Conservation (phyloP, 1,140 invertebrate species). For the Drosophila tsacasi region DNA sequence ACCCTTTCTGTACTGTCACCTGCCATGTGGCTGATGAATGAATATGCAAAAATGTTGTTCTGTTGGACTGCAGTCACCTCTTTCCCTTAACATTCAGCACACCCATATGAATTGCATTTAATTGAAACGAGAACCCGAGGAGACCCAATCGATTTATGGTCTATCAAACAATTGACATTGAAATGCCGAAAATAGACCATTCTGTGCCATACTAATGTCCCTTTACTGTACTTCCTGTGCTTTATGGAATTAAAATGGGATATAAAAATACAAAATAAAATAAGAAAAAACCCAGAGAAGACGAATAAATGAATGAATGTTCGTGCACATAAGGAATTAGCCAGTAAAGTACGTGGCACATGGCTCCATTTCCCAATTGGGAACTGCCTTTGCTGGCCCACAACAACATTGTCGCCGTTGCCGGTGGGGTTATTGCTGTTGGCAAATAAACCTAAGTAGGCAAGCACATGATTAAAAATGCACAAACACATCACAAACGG, state of each 20-base stretch:
- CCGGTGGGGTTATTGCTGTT: slow-evolving; percentile 34
- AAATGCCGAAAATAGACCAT: slow-evolving; percentile 62
- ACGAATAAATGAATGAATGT: slow-evolving; percentile 16
- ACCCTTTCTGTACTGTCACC: background rate
- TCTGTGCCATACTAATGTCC: slow-evolving; percentile 61
- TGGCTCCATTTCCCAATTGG: slow-evolving; percentile 73
- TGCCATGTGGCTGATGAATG: background rate
- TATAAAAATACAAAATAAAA: slow-evolving; percentile 29
- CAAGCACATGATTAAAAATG: slow-evolving; percentile 81
- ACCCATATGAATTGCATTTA: slow-evolving; percentile 50
- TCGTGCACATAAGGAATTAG: slow-evolving; percentile 81
- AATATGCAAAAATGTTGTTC: slow-evolving; percentile 26
- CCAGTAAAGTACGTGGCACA: slow-evolving; percentile 74
- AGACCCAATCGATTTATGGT: slow-evolving; percentile 60
- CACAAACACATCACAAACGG: slow-evolving; percentile 46
- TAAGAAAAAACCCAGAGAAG: background rate
- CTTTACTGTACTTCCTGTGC: slow-evolving; percentile 70
- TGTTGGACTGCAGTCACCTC: background rate
- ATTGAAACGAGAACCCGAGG: slow-evolving; percentile 51
- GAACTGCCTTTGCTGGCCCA: slow-evolving; percentile 51
- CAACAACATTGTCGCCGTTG: slow-evolving; percentile 63
- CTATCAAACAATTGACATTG: slow-evolving; percentile 62
- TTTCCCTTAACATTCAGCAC: slow-evolving; percentile 8
- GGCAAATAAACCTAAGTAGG: slow-evolving; percentile 70
- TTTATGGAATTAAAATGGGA: slow-evolving; percentile 21